phyloP scores from a whole-genome alignment of 2,888 invertebrate species.

The Rhaphigaster nebulosa region DNA sequence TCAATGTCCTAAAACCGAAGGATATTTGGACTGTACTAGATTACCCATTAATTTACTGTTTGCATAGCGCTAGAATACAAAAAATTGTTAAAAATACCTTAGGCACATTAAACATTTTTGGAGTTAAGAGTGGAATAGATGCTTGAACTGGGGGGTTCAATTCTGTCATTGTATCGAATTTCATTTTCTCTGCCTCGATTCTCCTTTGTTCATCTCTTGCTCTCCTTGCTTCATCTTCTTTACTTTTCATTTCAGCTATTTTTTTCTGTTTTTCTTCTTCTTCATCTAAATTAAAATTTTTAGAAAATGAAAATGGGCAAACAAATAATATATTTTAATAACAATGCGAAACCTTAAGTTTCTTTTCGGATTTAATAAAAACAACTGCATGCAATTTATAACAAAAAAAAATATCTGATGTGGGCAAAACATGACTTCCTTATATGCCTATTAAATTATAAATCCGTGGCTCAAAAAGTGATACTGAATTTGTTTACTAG shows the following conservation, averaged over 20 bases:
- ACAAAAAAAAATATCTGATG: too few relatives aligned
- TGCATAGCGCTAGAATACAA: background rate
- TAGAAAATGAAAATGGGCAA: background rate
- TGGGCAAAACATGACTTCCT: too few relatives aligned
- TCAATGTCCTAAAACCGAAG: slow-evolving; percentile 44
- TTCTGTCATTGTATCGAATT: slow-evolving; percentile 43
- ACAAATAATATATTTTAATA: background rate
- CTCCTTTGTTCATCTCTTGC: slow-evolving; percentile 31
- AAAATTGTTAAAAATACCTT: background rate
- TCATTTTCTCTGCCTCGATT: slow-evolving; percentile 53
- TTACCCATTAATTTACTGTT: background rate
- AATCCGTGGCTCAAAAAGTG: too few relatives aligned
- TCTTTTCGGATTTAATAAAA: background rate
- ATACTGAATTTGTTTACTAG: too few relatives aligned
- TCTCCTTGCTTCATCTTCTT: slow-evolving; percentile 47
- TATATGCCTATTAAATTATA: too few relatives aligned
- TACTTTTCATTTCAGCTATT: slow-evolving; percentile 5
- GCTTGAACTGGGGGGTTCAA: slow-evolving; percentile 56
- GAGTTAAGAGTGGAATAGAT: slow-evolving; percentile 31
- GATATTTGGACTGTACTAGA: background rate
- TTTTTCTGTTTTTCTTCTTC: slow-evolving; percentile 48
- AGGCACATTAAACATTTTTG: slow-evolving; percentile 36
- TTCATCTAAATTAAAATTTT: background rate
- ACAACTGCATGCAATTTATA: too few relatives aligned
- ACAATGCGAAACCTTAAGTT: background rate